Conservation (phyloP, 2,888 invertebrate species). For the Tethea ocularis region DNA sequence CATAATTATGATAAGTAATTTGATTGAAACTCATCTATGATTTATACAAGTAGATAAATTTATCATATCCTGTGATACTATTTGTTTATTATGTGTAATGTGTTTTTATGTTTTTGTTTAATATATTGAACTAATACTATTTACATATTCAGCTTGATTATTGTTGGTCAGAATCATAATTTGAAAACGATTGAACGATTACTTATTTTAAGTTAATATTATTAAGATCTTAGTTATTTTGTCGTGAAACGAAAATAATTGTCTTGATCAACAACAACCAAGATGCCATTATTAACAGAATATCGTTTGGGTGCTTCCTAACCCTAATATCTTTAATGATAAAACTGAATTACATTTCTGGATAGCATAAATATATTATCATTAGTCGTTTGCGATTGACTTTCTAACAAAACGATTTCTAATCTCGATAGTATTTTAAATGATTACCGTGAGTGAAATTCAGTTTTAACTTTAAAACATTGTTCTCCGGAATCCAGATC, state of each 20-base stretch:
- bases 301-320: conserved; percentile 3
- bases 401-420: neutral
- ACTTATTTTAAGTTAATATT: no score
- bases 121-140: neutral
- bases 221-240: neutral
- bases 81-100: conserved; percentile 15
- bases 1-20: conserved; percentile 9
- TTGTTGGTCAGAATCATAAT: neutral
- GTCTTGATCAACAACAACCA: neutral
- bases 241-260: neutral
- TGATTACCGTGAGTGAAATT: neutral
- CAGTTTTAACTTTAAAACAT: conserved; percentile 11
- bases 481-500: conserved; percentile 4
- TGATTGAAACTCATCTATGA: conserved; percentile 4
- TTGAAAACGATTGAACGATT: neutral
- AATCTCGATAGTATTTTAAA: neutral
- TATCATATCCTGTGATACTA: conserved; percentile 9
- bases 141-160: neutral
- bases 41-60: conserved; percentile 17
- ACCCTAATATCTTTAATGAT: neutral
- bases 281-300: neutral
- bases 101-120: neutral
- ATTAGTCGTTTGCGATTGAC: no score
- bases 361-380: no score
- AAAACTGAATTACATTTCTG: conserved; percentile 6